Evolutionary conservation across 1,140 invertebrate species (phyloP).

Genomic region (Calycopis cecrops): DNA sequence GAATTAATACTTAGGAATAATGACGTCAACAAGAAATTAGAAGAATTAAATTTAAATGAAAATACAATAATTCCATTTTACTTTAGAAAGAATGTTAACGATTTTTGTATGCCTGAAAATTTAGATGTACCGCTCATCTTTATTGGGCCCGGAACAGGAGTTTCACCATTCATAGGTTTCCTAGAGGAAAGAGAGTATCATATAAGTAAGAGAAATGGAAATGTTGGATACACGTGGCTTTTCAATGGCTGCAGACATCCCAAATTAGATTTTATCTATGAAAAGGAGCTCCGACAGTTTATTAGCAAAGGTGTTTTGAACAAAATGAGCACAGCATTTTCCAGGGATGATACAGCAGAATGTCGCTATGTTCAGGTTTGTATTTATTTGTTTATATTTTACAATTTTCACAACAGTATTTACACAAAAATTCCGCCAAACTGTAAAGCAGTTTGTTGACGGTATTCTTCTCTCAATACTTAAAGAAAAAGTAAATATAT

Average conservation of each 20-base stretch:
- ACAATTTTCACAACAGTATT: no score
- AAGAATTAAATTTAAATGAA: slow-evolving; percentile 35
- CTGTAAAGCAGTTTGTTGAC: neutral
- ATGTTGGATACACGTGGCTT: slow-evolving; percentile 74
- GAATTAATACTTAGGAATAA: slow-evolving; percentile 36
- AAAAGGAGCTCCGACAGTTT: slow-evolving; percentile 76
- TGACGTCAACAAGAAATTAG: slow-evolving; percentile 37
- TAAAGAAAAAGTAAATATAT: no score
- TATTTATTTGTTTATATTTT: neutral
- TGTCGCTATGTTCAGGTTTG: slow-evolving; percentile 75
- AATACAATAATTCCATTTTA: slow-evolving; percentile 75
- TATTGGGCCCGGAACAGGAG: slow-evolving; percentile 88
- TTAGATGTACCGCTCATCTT: slow-evolving; percentile 80
- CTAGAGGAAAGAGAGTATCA: slow-evolving; percentile 73
- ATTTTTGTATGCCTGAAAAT: slow-evolving; percentile 76
- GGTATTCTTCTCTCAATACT: no score
- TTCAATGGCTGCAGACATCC: slow-evolving; percentile 86
- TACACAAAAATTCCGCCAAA: no score
- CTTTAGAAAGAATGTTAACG: slow-evolving; percentile 76
- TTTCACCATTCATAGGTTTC: slow-evolving; percentile 87
- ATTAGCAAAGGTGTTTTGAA: slow-evolving; percentile 70
- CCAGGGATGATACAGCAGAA: slow-evolving; percentile 73
- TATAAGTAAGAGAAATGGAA: slow-evolving; percentile 30
- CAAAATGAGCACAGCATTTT: slow-evolving; percentile 79
- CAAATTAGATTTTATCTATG: slow-evolving; percentile 79